Evolutionary conservation across 1,140 invertebrate genomes (phyloP).

Genomic region (Lamellibrachia luymesi): DNA sequence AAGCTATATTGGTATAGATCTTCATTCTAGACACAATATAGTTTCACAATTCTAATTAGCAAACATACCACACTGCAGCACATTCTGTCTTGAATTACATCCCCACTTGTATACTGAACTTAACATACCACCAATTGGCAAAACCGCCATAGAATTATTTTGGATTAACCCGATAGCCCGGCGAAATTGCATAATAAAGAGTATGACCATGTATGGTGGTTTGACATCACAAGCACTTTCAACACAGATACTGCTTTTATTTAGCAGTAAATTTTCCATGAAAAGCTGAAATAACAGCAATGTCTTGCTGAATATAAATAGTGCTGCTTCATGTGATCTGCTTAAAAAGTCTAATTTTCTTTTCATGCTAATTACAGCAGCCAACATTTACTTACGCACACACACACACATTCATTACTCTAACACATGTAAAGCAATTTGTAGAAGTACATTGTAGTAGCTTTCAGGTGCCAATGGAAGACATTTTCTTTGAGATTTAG

Average conservation of each 20-base stretch:
- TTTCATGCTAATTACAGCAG: neutral
- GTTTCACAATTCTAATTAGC: too few species aligned
- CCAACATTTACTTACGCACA: neutral
- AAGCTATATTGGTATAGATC: too few species aligned
- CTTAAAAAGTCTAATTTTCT: neutral
- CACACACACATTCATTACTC: neutral
- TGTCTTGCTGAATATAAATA: neutral
- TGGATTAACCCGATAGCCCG: neutral
- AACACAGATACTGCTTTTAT: neutral
- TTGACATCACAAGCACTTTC: neutral
- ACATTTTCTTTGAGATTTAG: neutral
- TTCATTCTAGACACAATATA: too few species aligned
- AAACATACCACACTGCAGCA: too few species aligned
- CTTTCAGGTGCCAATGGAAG: neutral
- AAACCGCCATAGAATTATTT: neutral
- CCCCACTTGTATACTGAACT: neutral
- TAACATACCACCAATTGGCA: neutral
- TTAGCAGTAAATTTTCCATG: neutral
- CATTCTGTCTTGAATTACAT: too few species aligned
- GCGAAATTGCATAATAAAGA: neutral
- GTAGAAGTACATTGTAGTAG: neutral
- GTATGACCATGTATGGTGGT: neutral
- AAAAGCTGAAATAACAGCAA: neutral
- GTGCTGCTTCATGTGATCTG: neutral
- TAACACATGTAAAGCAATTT: conserved; percentile 13